Percentiles rank a stretch among this genome's conserved stretches.
phyloP scores from a whole-genome alignment of 2,113 vertebrate genomes.

The Sialia sialis region DNA sequence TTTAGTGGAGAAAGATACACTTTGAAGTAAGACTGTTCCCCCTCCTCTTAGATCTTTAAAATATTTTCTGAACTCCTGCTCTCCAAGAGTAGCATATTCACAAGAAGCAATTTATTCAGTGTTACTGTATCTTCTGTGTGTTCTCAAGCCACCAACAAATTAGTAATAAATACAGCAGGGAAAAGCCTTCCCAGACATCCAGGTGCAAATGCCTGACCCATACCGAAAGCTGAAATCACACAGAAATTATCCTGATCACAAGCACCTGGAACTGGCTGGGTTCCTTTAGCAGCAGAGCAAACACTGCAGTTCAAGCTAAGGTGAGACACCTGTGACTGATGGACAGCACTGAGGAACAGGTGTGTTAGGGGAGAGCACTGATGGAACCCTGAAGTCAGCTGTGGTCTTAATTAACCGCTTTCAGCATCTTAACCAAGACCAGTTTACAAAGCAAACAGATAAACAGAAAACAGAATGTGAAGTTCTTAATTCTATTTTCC shows the following conservation, averaged over 20 bases:
- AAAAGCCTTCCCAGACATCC: neutral
- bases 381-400: neutral
- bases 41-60: neutral
- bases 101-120: neutral
- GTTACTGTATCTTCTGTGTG: neutral
- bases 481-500: neutral
- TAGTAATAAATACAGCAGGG: neutral
- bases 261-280: neutral
- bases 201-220: neutral
- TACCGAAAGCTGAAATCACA: neutral
- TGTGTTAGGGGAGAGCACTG: neutral
- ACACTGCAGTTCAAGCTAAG: neutral
- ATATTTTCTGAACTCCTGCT: neutral
- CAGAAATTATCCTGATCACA: neutral
- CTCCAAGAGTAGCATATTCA: neutral
- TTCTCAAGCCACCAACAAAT: neutral
- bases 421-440: neutral
- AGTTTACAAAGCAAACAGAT: neutral
- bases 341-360: neutral
- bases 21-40: neutral
- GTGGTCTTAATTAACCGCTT: neutral
- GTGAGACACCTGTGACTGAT: neutral
- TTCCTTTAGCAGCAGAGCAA: neutral
- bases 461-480: too few species aligned
- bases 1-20: neutral